phyloP scores from a whole-genome alignment of 2,797 vertebrate species.

The Amblyraja radiata region DNA sequence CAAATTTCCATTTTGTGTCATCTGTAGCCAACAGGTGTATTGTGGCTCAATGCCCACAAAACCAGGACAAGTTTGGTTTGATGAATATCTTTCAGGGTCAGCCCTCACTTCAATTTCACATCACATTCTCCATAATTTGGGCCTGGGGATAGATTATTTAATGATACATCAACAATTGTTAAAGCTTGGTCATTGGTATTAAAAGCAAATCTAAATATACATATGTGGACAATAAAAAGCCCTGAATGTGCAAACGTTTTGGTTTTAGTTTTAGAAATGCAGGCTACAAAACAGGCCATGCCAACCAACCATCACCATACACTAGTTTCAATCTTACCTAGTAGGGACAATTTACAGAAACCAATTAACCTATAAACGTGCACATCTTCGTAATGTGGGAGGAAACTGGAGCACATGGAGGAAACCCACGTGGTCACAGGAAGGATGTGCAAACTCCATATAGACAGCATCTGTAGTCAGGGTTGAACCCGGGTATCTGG shows the following conservation, averaged over 20 bases:
- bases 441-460: no score
- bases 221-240: neutral
- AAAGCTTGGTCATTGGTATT: neutral
- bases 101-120: neutral
- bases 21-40: neutral
- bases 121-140: neutral
- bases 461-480: no score
- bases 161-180: neutral
- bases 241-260: neutral
- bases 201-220: neutral
- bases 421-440: no score
- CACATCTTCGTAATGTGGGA: no score
- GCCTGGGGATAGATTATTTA: neutral
- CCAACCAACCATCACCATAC: no score
- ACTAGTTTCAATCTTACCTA: no score
- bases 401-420: no score
- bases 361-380: no score
- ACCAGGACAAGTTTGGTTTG: neutral
- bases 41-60: neutral
- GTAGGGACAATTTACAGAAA: no score
- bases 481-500: no score
- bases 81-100: neutral
- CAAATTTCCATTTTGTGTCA: neutral
- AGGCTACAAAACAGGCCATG: no score
- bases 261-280: no score